Percentiles rank a stretch among this genome's conserved stretches.
Conservation (phyloP, 2,888 invertebrate genomes). For the Cryptus viduatorius region DNA sequence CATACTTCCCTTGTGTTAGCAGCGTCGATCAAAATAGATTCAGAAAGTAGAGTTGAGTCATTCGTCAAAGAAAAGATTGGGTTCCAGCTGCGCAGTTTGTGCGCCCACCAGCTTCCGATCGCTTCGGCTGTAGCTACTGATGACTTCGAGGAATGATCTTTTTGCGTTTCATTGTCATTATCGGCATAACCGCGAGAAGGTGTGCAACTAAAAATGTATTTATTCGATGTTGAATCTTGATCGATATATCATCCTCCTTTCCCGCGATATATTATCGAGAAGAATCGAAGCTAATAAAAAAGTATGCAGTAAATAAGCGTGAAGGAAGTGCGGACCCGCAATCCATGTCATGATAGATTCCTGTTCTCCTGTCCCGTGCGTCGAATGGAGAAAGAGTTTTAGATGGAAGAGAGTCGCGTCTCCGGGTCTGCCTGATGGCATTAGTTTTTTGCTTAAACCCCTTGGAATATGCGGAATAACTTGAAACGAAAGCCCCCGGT, state of each 20-base stretch:
- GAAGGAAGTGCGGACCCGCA: slow-evolving; percentile 55
- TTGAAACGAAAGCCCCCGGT: slow-evolving; percentile 61
- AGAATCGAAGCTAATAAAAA: slow-evolving; percentile 13
- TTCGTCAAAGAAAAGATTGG: background rate
- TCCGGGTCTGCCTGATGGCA: slow-evolving; percentile 57
- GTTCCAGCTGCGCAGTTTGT: background rate
- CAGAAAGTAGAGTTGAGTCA: background rate
- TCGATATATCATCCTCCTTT: slow-evolving; percentile 50
- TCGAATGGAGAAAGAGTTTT: slow-evolving; percentile 38
- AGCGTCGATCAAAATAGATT: slow-evolving; percentile 23
- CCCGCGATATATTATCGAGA: slow-evolving; percentile 36
- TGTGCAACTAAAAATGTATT: background rate
- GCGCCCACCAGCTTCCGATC: slow-evolving; percentile 18
- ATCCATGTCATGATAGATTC: slow-evolving; percentile 51
- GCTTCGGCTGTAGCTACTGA: slow-evolving; percentile 3
- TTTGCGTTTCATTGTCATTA: slow-evolving; percentile 7
- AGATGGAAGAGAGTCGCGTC: slow-evolving; percentile 51
- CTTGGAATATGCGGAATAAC: slow-evolving; percentile 72
- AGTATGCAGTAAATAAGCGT: slow-evolving; percentile 57
- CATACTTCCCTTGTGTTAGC: background rate
- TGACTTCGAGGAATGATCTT: background rate
- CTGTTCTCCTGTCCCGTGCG: slow-evolving; percentile 41
- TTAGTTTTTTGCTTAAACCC: slow-evolving; percentile 67
- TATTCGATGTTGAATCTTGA: slow-evolving; percentile 13
- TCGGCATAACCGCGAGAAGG: background rate